Conservation (phyloP, 2,888 invertebrate genomes). For the Hyalella azteca region DNA sequence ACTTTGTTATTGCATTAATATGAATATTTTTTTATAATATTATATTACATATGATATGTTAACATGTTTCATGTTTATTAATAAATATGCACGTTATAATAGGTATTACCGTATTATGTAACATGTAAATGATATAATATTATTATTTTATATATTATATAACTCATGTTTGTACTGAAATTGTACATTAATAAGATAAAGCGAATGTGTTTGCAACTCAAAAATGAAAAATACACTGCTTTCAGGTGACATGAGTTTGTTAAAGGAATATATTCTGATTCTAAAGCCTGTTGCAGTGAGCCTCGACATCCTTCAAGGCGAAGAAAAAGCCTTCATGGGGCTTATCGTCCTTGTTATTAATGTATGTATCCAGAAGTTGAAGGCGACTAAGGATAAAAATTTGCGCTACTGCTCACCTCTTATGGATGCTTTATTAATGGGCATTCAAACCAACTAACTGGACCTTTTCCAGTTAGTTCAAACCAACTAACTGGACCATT, state of each 20-base stretch:
- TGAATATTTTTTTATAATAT: not conserved
- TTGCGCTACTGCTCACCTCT: too few species aligned
- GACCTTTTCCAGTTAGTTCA: too few species aligned
- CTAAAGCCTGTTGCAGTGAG: too few species aligned
- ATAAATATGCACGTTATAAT: not conserved
- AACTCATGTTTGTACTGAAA: not conserved
- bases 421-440: too few species aligned
- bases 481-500: too few species aligned
- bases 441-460: too few species aligned
- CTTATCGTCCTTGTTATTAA: too few species aligned
- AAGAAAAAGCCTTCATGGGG: too few species aligned
- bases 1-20: not conserved
- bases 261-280: not conserved
- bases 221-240: not conserved
- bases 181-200: too few species aligned
- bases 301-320: too few species aligned
- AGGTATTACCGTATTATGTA: not conserved
- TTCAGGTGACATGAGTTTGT: constrained; percentile 33
- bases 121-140: not conserved
- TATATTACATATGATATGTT: not conserved
- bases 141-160: not conserved
- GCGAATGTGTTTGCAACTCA: not conserved
- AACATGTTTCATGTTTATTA: not conserved
- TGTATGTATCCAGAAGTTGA: too few species aligned
- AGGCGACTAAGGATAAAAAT: too few species aligned